phyloP scores from a whole-genome alignment of 1,140 invertebrate species.

The Manduca sexta region DNA sequence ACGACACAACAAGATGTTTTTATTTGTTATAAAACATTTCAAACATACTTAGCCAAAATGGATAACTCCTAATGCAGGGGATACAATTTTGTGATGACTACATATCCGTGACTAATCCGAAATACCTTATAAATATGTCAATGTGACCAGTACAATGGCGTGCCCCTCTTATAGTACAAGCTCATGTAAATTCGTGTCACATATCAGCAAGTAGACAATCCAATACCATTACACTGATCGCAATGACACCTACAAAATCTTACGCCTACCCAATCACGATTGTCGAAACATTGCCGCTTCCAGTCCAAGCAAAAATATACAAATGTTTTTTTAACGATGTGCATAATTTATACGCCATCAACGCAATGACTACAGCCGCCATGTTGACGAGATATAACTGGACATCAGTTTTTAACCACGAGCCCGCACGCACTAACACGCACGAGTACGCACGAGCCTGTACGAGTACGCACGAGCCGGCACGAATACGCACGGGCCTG shows the following conservation, averaged over 20 bases:
- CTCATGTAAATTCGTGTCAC: background rate
- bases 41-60: conserved; percentile 49
- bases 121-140: conserved; percentile 40
- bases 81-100: conserved; percentile 64
- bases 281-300: conserved; percentile 37
- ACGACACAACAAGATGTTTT: conserved; percentile 62
- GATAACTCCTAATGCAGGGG: conserved; percentile 45
- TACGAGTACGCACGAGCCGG: too few species aligned
- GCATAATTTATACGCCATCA: conserved; percentile 55
- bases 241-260: conserved; percentile 28
- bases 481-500: too few species aligned
- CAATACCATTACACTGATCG: conserved; percentile 12
- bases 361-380: conserved; percentile 9
- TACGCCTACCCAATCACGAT: conserved; percentile 37
- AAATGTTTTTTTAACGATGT: conserved; percentile 55
- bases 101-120: conserved; percentile 51
- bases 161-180: background rate
- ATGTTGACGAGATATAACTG: background rate
- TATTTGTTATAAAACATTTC: conserved; percentile 47
- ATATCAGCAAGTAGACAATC: background rate
- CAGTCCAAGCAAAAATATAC: conserved; percentile 64
- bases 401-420: background rate
- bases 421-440: too few species aligned
- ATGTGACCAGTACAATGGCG: conserved; percentile 2
- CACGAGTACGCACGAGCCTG: too few species aligned